These are phyloP conservation scores for Meiosimyza platycephala DNA, from an alignment of 2,888 invertebrate species.

Conservation along the genomic window DNA sequence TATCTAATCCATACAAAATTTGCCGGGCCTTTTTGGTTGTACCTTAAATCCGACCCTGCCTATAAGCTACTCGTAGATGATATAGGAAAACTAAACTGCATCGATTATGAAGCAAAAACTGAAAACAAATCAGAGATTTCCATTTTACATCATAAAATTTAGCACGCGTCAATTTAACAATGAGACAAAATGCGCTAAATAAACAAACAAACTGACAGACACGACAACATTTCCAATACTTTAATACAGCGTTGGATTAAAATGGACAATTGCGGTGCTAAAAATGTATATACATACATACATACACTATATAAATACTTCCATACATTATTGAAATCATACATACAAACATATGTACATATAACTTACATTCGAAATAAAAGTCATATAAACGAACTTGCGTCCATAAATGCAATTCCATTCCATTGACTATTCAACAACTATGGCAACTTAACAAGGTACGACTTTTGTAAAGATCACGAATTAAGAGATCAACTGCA, in stretches of 20 bases:
- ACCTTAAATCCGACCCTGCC: no score
- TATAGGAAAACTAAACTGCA: no score
- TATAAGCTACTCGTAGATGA: no score
- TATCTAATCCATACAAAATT: no score
- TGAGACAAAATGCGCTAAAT: conserved; percentile 7
- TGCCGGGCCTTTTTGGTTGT: no score
- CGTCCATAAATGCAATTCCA: conserved; percentile 15
- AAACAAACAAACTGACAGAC: no score
- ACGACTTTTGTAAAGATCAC: background rate
- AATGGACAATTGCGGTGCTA: no score
- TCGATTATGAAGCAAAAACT: no score
- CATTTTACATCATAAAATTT: conserved; percentile 23
- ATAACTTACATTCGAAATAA: no score
- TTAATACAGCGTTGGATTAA: no score
- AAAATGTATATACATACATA: no score
- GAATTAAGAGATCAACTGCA: conserved; percentile 1
- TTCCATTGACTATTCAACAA: background rate
- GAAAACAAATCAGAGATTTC: conserved; percentile 2
- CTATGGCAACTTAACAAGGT: background rate
- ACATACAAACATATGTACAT: background rate
- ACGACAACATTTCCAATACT: no score
- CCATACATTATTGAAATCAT: background rate
- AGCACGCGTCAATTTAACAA: conserved; percentile 44
- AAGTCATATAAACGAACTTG: conserved; percentile 18
- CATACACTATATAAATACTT: background rate